Conservation (phyloP, 1,140 invertebrate genomes). For the Papilio polytes region DNA sequence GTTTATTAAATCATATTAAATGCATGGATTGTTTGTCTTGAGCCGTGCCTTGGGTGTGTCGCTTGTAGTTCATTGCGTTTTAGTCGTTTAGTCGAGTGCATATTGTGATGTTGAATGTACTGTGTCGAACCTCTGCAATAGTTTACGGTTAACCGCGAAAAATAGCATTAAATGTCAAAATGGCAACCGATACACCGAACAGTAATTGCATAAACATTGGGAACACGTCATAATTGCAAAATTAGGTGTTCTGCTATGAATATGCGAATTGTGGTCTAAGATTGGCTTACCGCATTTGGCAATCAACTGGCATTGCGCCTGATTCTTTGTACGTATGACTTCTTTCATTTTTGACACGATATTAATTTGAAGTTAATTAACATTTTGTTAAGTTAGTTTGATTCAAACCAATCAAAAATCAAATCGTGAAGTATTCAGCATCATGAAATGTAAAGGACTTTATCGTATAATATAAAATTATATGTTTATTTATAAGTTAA, state of each 20-base stretch:
- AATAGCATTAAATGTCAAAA: slow-evolving; percentile 13
- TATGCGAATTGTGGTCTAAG: slow-evolving; percentile 22
- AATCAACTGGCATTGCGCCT: background rate
- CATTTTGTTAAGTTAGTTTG: background rate
- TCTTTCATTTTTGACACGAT: background rate
- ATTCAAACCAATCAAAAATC: too few relatives aligned
- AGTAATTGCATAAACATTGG: slow-evolving; percentile 33
- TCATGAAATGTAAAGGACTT: background rate
- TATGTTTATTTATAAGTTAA: background rate
- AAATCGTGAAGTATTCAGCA: background rate
- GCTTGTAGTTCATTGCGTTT: slow-evolving; percentile 30
- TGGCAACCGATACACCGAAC: slow-evolving; percentile 11
- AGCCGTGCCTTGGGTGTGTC: slow-evolving; percentile 44
- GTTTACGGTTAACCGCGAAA: slow-evolving; percentile 26
- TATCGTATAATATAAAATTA: background rate
- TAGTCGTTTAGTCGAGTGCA: background rate
- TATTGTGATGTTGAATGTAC: slow-evolving; percentile 20
- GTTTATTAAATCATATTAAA: slow-evolving; percentile 58
- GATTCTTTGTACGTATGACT: background rate
- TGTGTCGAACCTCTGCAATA: slow-evolving; percentile 13
- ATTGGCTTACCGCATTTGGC: slow-evolving; percentile 35
- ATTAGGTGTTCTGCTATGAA: slow-evolving; percentile 20
- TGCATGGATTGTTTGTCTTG: slow-evolving; percentile 55
- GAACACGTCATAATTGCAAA: slow-evolving; percentile 23
- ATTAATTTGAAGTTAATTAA: too few relatives aligned